Evolutionary conservation across 1,140 invertebrate genomes (phyloP).

Genomic region (Formica exsecta): DNA sequence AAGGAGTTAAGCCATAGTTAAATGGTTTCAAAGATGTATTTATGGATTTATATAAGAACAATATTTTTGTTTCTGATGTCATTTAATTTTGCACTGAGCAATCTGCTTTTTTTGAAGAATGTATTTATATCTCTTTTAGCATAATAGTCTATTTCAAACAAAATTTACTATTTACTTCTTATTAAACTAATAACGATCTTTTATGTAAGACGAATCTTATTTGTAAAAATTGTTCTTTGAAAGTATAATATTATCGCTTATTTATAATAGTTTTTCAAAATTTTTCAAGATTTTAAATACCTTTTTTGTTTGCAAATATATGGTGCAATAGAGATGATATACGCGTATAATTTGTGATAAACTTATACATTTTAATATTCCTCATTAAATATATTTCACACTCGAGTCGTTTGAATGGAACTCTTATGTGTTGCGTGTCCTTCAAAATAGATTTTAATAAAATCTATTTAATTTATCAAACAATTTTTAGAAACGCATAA

Average conservation of each 20-base stretch:
- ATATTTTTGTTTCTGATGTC: no score
- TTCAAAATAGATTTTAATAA: constrained; percentile 78
- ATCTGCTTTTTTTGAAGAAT: neutral
- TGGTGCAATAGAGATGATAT: neutral
- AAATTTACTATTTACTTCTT: neutral
- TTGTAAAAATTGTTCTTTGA: neutral
- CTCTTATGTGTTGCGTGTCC: constrained; percentile 19
- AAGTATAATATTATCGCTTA: neutral
- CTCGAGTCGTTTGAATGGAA: neutral
- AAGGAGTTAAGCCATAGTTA: no score
- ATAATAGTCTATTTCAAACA: neutral
- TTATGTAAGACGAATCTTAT: neutral
- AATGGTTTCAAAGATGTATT: no score
- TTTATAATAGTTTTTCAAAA: no score
- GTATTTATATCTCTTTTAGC: neutral
- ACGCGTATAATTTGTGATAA: neutral
- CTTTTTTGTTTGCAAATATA: neutral
- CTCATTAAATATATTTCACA: constrained; percentile 22
- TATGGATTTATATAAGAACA: neutral
- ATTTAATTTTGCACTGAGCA: neutral
- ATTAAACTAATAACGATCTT: neutral
- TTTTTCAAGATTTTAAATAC: no score
- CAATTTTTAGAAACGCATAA: constrained; percentile 82
- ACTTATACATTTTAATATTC: neutral
- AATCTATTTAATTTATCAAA: constrained; percentile 83